phyloP scores from a whole-genome alignment of 1,140 invertebrate genomes.

The Bombus balteatus region DNA sequence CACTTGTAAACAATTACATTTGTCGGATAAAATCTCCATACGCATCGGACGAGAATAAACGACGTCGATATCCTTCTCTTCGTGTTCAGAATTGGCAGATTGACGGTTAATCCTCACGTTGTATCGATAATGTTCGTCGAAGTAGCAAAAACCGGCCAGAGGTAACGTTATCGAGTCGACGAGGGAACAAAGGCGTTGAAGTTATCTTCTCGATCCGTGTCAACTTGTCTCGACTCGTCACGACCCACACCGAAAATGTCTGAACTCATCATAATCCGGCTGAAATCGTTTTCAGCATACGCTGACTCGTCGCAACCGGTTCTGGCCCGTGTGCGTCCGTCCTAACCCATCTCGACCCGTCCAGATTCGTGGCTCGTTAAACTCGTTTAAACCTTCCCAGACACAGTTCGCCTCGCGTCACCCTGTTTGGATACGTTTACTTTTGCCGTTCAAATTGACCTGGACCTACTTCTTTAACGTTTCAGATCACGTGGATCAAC shows the following conservation, averaged over 20 bases:
- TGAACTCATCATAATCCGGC: slow-evolving; percentile 36
- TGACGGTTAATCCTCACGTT: background rate
- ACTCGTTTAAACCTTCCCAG: background rate
- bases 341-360: background rate
- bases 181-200: slow-evolving; percentile 42
- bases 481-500: background rate
- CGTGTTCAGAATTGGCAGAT: background rate
- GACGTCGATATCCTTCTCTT: background rate
- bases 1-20: background rate
- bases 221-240: slow-evolving; percentile 32
- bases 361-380: slow-evolving; percentile 1
- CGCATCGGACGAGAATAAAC: background rate
- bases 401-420: background rate
- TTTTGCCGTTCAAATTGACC: background rate
- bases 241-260: slow-evolving; percentile 7
- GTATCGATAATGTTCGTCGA: background rate
- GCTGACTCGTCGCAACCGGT: slow-evolving; percentile 32
- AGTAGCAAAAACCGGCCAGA: background rate
- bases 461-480: background rate
- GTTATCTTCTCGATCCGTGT: slow-evolving; percentile 37
- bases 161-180: slow-evolving; percentile 24
- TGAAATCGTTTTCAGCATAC: slow-evolving; percentile 17
- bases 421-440: background rate
- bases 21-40: too few relatives aligned
- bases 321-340: background rate